A percentile compares a stretch with the other conserved stretches of the same genome.
These are phyloP conservation scores for Eupeodes latifasciatus DNA, from an alignment of 2,888 invertebrate species.

Conservation along the genomic window DNA sequence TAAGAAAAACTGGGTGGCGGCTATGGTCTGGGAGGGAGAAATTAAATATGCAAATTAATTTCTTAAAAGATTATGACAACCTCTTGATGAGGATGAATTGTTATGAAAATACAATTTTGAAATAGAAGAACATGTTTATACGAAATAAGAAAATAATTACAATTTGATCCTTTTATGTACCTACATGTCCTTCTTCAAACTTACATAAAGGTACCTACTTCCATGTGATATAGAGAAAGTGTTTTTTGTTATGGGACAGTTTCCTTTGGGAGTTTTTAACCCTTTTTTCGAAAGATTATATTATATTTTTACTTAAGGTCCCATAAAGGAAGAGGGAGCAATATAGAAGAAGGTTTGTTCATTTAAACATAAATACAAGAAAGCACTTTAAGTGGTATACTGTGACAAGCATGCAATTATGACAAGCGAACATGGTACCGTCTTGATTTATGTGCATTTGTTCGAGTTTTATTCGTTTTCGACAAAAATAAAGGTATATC, in stretches of 20 bases:
- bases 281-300: constrained; percentile 43
- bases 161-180: constrained; percentile 70
- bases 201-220: not conserved
- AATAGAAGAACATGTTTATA: constrained; percentile 72
- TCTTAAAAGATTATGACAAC: constrained; percentile 72
- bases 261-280: constrained; percentile 48
- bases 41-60: constrained; percentile 74
- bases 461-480: not conserved
- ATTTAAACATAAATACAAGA: constrained; percentile 30
- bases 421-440: constrained; percentile 48
- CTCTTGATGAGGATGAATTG: constrained; percentile 70
- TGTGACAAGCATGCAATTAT: constrained; percentile 68
- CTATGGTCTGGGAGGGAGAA: constrained; percentile 60
- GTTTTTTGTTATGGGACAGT: constrained; percentile 54
- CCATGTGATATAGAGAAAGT: not conserved
- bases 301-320: not conserved
- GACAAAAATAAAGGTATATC: not conserved
- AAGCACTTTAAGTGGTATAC: constrained; percentile 66
- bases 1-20: constrained; percentile 38
- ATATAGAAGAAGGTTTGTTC: not conserved
- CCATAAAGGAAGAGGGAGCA: not conserved
- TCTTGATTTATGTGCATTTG: constrained; percentile 64
- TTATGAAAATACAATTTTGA: constrained; percentile 59
- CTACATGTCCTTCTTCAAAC: constrained; percentile 16
- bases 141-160: constrained; percentile 75